phyloP scores from a whole-genome alignment of 1,140 invertebrate species.

The Venustaconcha ellipsiformis region DNA sequence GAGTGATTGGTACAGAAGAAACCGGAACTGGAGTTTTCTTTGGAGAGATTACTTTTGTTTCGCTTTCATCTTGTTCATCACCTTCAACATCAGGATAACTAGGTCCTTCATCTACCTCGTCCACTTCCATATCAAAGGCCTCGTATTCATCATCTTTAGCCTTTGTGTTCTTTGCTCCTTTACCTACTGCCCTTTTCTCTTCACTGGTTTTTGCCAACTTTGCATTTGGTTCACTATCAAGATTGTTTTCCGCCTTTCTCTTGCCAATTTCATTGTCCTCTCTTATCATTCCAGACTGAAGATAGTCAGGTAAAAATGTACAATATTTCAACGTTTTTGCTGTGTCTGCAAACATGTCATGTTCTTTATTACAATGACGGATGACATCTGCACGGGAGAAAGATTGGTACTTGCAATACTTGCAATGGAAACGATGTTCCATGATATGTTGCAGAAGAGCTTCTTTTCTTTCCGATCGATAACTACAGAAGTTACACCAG shows the following conservation, averaged over 20 bases:
- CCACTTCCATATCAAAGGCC: slow-evolving; percentile 49
- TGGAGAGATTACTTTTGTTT: slow-evolving; percentile 13
- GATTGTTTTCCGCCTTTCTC: slow-evolving; percentile 24
- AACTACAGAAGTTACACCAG: slow-evolving; percentile 65
- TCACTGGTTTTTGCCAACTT: slow-evolving; percentile 27
- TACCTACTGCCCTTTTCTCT: slow-evolving; percentile 6
- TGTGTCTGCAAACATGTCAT: slow-evolving; percentile 45
- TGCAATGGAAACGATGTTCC: slow-evolving; percentile 59
- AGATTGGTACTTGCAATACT: slow-evolving; percentile 57
- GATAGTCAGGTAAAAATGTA: slow-evolving; percentile 51
- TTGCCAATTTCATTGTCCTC: slow-evolving; percentile 25
- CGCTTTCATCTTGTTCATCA: slow-evolving; percentile 12
- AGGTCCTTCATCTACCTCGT: slow-evolving; percentile 38
- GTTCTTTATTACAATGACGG: slow-evolving; percentile 46
- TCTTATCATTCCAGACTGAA: slow-evolving; percentile 19
- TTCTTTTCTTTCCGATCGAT: slow-evolving; percentile 45
- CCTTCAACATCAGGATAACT: slow-evolving; percentile 19
- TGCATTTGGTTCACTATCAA: slow-evolving; percentile 5
- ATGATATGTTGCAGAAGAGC: slow-evolving; percentile 51
- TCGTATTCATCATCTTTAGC: slow-evolving; percentile 40
- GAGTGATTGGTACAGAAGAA: no score
- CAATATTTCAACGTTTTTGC: slow-evolving; percentile 50
- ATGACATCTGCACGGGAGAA: slow-evolving; percentile 60
- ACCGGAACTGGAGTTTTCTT: neutral
- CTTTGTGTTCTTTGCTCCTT: no score